Conservation (phyloP, 2,888 invertebrate genomes). For the Ecliptopera silaceata region DNA sequence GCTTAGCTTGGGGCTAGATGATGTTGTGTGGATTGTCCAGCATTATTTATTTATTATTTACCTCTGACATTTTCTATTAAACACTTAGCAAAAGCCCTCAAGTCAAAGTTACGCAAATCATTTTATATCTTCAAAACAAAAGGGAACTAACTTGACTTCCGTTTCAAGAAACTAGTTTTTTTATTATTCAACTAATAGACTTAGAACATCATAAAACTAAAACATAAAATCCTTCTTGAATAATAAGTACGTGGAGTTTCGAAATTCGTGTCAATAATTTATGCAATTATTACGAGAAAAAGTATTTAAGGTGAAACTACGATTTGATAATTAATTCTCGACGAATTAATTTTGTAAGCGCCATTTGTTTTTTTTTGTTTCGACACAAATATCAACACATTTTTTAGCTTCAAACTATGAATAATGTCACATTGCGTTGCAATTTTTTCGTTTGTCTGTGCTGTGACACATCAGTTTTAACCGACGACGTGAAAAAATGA, state of each 20-base stretch:
- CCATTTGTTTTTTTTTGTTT: slow-evolving; percentile 17
- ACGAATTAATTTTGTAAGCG: slow-evolving; percentile 22
- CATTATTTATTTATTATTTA: too few relatives aligned
- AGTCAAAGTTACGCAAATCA: too few relatives aligned
- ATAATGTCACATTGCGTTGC: too few relatives aligned
- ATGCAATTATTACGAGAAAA: slow-evolving; percentile 31
- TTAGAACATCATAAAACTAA: slow-evolving; percentile 22
- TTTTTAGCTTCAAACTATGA: background rate
- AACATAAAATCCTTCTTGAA: slow-evolving; percentile 9
- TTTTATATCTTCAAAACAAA: background rate
- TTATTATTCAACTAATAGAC: background rate
- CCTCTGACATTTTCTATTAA: too few relatives aligned
- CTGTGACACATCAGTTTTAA: too few relatives aligned
- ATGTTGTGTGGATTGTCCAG: too few relatives aligned
- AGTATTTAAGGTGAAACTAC: slow-evolving; percentile 17
- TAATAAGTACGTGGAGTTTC: slow-evolving; percentile 25
- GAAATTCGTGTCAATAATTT: slow-evolving; percentile 32
- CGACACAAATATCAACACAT: slow-evolving; percentile 10
- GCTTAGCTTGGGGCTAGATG: too few relatives aligned
- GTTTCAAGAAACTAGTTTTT: slow-evolving; percentile 9
- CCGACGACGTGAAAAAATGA: too few relatives aligned
- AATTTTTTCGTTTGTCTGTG: too few relatives aligned
- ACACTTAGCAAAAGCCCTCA: too few relatives aligned
- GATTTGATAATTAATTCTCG: slow-evolving; percentile 26
- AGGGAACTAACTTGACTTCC: background rate